phyloP scores from a whole-genome alignment of 2,888 invertebrate genomes.

The Alsophila aescularia region DNA sequence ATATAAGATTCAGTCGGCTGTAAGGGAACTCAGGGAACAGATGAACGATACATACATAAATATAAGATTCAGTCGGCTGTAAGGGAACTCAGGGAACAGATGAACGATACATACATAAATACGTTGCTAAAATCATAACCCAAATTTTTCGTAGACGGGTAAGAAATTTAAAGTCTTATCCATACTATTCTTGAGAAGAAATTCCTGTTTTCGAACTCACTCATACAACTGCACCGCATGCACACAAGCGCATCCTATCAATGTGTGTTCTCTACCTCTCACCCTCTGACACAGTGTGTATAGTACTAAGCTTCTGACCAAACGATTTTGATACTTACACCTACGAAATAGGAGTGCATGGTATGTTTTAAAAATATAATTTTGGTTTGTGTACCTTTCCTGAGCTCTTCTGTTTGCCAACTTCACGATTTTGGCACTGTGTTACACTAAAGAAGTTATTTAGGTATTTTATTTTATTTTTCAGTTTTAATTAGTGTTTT shows the following conservation, averaged over 20 bases:
- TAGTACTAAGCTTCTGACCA: no score
- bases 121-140: no score
- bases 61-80: no score
- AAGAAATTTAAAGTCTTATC: slow-evolving; percentile 1
- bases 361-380: background rate
- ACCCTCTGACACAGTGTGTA: no score
- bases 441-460: background rate
- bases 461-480: background rate
- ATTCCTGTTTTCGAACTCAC: slow-evolving; percentile 22
- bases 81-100: no score
- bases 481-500: background rate
- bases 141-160: no score
- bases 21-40: no score
- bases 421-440: background rate
- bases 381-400: background rate
- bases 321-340: slow-evolving; percentile 21
- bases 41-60: no score
- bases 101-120: no score
- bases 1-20: no score
- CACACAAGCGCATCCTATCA: slow-evolving; percentile 8
- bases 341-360: background rate
- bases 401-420: background rate
- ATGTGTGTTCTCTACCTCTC: slow-evolving; percentile 11
- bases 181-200: slow-evolving; percentile 22
- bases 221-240: slow-evolving; percentile 3